Conservation (phyloP, 2,888 invertebrate species). For the Clanis bilineata region DNA sequence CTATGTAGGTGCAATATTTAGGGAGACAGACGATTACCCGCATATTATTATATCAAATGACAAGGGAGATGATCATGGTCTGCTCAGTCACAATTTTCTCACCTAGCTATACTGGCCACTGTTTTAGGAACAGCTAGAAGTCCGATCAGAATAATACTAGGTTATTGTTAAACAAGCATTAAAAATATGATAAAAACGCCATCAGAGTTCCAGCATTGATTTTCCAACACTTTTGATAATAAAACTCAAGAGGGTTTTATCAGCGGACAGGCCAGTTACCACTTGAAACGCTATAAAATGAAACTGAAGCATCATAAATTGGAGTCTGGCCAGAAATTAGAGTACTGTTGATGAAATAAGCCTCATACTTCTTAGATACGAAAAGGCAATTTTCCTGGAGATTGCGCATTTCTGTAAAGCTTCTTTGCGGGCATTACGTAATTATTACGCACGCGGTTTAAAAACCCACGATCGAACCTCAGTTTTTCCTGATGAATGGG, state of each 20-base stretch:
- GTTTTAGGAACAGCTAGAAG: too few relatives aligned
- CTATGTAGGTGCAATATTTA: too few relatives aligned
- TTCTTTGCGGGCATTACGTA: not conserved
- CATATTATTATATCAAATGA: too few relatives aligned
- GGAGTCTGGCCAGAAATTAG: not conserved
- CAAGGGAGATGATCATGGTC: too few relatives aligned
- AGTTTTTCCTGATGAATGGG: not conserved
- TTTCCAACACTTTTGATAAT: not conserved
- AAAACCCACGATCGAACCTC: not conserved
- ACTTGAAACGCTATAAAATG: not conserved
- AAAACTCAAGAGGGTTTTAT: not conserved
- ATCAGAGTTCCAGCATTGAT: not conserved
- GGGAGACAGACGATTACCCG: too few relatives aligned
- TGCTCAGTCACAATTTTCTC: too few relatives aligned
- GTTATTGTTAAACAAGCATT: too few relatives aligned
- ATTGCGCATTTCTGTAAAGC: not conserved
- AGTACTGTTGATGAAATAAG: not conserved
- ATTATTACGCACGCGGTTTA: not conserved
- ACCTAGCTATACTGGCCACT: too few relatives aligned
- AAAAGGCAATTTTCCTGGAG: not conserved
- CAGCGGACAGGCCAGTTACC: not conserved
- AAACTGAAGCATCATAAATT: not conserved
- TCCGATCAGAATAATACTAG: too few relatives aligned
- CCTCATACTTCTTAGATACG: not conserved
- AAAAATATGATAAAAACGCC: too few relatives aligned